Evolutionary conservation across 2,113 vertebrate genomes (phyloP), one percentile per base, ranked within the genome.

Genomic region (Astur gentilis): DNA sequence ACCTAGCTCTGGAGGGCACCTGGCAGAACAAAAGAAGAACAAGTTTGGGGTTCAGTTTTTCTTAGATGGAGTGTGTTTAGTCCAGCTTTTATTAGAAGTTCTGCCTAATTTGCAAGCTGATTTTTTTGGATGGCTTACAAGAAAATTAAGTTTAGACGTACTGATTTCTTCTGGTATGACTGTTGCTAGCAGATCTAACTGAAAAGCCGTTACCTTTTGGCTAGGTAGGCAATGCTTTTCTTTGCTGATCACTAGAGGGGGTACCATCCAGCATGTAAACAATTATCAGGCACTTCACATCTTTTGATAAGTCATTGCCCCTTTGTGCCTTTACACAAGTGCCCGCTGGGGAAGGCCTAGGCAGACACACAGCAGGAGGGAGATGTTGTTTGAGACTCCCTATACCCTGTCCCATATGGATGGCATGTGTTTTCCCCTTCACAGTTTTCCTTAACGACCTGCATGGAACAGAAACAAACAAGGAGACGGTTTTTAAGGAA

Each of bases 341-440:
- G 44, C 27, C 54, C 34, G 7, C 31, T 85, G 62, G 57, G 76
- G 61, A 90, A 79, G 47, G 52, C 29, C 26, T 23, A 42, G 38
- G 49, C 54, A 61, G 78, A n/a, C 69, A 57, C 5, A 38, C 11
- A 29, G 14, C 31, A 82, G 57, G 12, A 88, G 40, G 34, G 61
- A 72, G 50, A 38, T 55, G 27, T 11, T 76, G n/a, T 58, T 5
- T 47, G 64, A 82, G 47, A 16, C 32, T 44, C 57, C 47, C 61
- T 58, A 0, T 20, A 8, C 11, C 11, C n/a, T 52, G 1, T 34
- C 40, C 42, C 31, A 4, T 38, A 17, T 0, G 12, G 42, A 31
- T n/a, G 32, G 27, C 62, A 34, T n/a, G 31, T 1, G 0, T 52
- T 92, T 92, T 67, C 26, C 38, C 32, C 21, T 78, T 65, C 36